Evolutionary conservation across 2,888 invertebrate species (phyloP), one percentile per base, ranked within the genome.

Genomic region (Drosophila helvetica): DNA sequence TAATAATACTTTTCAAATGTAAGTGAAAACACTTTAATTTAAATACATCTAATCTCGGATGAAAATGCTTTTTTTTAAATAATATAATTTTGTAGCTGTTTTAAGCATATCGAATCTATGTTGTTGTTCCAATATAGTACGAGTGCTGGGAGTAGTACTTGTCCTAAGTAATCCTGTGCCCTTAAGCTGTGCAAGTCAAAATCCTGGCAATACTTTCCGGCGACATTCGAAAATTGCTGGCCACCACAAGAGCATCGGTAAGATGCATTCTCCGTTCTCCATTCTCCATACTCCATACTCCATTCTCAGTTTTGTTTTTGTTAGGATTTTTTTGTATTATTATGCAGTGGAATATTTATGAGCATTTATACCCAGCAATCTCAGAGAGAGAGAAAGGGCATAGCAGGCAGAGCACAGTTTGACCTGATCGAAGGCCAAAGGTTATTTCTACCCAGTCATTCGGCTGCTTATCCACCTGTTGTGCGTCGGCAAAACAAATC

Each of bases 261-360:
- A 27, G 15, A 22, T 22, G 22, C 22, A 22, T 55, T 54, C 30
- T 42, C 33, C 50, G 43, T 43, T 47, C 7, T 6, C 9, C 59
- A 27, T 43, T 68, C 30, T 33, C 33, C 45, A 51, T 46, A 43
- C 8, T 6, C 9, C 59, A 27, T 55, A 51, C 30, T 42, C 33
- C 45, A 46, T 46, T 52, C 8, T 4, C 8, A 56, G 22, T 43
- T 68, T 63, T 53, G 75, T 64, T 54, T 52, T 43, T 42, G 8
- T 25, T 46, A 12, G 38, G 9, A 17, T 47, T 30, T 22, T 61
- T 62, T 47, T 33, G 2, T 22, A 22, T 63, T 59, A 22, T 51
- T 65, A 65, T 55, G 50, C 43, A 46, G 61, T 55, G 57, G 74
- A 74, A 74, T 74, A 74, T 74, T 74, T 73, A 73, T 73, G 73